These are phyloP conservation scores for Thecophora atra DNA, from an alignment of 2,888 invertebrate genomes.

Conservation along the genomic window DNA sequence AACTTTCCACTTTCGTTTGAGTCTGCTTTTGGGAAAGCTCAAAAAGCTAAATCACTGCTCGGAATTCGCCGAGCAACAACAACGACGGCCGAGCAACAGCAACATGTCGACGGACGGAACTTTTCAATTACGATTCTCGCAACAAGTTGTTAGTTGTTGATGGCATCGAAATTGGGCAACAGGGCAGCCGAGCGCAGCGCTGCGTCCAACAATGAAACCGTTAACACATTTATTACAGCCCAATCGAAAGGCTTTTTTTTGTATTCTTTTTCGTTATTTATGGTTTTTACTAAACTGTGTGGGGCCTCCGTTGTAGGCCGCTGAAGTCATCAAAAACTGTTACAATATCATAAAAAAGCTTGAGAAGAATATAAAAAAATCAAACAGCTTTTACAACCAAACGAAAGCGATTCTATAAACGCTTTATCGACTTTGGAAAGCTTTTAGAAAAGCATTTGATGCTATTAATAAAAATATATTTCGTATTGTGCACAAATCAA, in stretches of 20 bases:
- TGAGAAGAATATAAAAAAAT: no score
- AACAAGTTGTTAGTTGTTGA: constrained; percentile 9
- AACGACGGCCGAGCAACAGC: background rate
- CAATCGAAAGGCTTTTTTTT: background rate
- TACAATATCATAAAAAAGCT: no score
- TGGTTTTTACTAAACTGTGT: no score
- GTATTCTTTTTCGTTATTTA: background rate
- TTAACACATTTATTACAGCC: background rate
- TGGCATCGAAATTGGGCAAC: background rate
- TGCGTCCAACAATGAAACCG: background rate
- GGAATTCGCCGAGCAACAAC: background rate
- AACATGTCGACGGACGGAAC: constrained; percentile 9
- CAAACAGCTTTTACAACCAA: no score
- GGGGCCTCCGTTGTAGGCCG: no score
- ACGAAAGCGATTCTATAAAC: no score
- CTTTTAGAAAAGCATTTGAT: no score
- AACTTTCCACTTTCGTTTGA: background rate
- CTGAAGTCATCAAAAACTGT: no score
- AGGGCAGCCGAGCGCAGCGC: background rate
- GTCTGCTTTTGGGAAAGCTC: constrained; percentile 3
- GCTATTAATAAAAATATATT: no score
- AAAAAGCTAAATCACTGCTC: constrained; percentile 22
- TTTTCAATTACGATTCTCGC: background rate
- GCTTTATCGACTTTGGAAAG: no score
- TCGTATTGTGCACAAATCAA: no score